A percentile compares a stretch with the other conserved stretches of the same genome.
Conservation (phyloP, 2,888 invertebrate species). For the Baccha elongata region DNA sequence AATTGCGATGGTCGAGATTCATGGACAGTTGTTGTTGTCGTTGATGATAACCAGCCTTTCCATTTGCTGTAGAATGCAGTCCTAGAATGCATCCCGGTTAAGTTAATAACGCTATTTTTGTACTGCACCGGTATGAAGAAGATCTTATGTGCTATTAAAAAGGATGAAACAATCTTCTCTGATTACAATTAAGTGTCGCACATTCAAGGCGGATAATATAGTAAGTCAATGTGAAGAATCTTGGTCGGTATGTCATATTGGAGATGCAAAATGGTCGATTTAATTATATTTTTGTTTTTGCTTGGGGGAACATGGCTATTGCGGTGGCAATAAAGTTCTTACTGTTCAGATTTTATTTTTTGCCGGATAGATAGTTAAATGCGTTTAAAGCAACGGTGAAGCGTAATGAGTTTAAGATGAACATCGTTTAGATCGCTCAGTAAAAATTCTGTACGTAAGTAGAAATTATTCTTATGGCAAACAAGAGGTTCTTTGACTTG, state of each 20-base stretch:
- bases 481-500: too few relatives aligned
- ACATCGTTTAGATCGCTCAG: not conserved
- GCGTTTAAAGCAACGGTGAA: constrained; percentile 7
- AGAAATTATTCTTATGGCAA: too few relatives aligned
- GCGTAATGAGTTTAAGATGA: not conserved
- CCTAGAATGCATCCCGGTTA: constrained; percentile 41
- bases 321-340: not conserved
- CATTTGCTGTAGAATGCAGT: constrained; percentile 36
- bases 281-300: constrained; percentile 8
- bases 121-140: constrained; percentile 4
- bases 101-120: constrained; percentile 15
- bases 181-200: constrained; percentile 52
- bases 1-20: constrained; percentile 55
- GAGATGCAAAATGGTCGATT: constrained; percentile 42
- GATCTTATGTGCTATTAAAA: constrained; percentile 19
- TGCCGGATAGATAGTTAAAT: not conserved
- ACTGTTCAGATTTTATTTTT: constrained; percentile 1
- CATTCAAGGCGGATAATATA: constrained; percentile 27
- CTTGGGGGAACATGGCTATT: constrained; percentile 6
- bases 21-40: constrained; percentile 6
- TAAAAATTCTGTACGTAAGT: too few relatives aligned
- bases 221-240: constrained; percentile 18
- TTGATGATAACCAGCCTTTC: constrained; percentile 27
- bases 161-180: constrained; percentile 25
- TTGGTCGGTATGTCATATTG: constrained; percentile 44